Base-by-base conservation (phyloP, 1,140 invertebrate species). In the Epicauta chinensis region DNA sequence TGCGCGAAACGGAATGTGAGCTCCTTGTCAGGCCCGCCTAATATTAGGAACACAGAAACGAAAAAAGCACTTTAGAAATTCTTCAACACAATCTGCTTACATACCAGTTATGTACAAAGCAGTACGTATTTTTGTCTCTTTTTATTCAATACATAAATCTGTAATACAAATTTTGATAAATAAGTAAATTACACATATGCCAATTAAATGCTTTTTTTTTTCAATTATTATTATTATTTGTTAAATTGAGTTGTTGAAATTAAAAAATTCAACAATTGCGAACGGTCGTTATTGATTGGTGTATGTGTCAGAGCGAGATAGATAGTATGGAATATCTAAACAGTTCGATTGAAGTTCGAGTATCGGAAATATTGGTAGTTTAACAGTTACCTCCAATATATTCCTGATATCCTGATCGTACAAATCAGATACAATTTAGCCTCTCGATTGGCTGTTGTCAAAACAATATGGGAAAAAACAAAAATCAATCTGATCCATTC, bases 281-380 rank as follows among this genome's bases (percentile, higher is more conserved):
- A 23, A 23, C 17, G 38, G n/a, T 14, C 16, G n/a, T n/a, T n/a
- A n/a, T n/a, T n/a, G n/a, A n/a, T n/a, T n/a, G n/a, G n/a, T 43
- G 13, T 38, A 49, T 45, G 32, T 50, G 16, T 31, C 13, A 40
- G 34, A 17, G 16, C 43, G 34, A 10, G 17, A 30, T 3, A 23
- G 23, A n/a, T n/a, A n/a, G n/a, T n/a, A n/a, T n/a, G n/a, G n/a
- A n/a, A n/a, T n/a, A n/a, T n/a, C n/a, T 23, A 23, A 7, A 23
- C 7, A 3, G 23, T 23, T 16, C 16, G 39, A 37, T 32, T 36
- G 34, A 23, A 29, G 31, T 34, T 15, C 15, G 31, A 11, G 31
- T 58, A 58, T 58, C 37, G 53, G 56, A 58, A 58, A 52, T 55
- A 55, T 52, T 41, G 55, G 44, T 36, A 34, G 12, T 29, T 16